Evolutionary conservation across 2,113 vertebrate species (phyloP).

Genomic region (Sula dactylatra): DNA sequence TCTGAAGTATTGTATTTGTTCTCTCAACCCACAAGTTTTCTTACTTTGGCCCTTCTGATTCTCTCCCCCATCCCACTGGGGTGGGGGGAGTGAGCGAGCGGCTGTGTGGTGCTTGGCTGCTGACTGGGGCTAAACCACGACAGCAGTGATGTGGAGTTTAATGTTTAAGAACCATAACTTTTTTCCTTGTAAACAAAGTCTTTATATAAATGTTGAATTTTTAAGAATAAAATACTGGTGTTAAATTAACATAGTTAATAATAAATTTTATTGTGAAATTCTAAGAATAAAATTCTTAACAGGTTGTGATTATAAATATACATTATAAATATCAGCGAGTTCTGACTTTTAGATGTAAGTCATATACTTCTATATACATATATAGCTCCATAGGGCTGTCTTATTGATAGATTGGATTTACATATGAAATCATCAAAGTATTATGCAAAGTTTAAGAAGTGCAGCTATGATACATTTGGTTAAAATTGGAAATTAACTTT

Average conservation of each 20-base stretch:
- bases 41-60: no score
- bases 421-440: background rate
- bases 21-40: no score
- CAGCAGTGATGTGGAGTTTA: background rate
- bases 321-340: background rate
- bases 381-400: background rate
- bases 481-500: constrained; percentile 40
- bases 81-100: no score
- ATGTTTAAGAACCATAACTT: background rate
- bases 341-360: background rate
- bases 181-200: background rate
- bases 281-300: background rate
- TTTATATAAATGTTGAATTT: background rate
- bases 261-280: background rate
- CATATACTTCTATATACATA: background rate
- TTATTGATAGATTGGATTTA: constrained; percentile 4
- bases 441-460: constrained; percentile 5
- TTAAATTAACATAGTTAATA: background rate
- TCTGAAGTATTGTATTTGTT: background rate
- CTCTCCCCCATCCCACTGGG: no score
- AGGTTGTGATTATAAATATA: background rate
- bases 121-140: no score
- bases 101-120: no score
- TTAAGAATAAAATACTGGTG: background rate
- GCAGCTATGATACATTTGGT: background rate